Evolutionary conservation across 2,113 vertebrate species (phyloP), one percentile per base, ranked within the genome.

Genomic region (Trematocara nigrifrons): DNA sequence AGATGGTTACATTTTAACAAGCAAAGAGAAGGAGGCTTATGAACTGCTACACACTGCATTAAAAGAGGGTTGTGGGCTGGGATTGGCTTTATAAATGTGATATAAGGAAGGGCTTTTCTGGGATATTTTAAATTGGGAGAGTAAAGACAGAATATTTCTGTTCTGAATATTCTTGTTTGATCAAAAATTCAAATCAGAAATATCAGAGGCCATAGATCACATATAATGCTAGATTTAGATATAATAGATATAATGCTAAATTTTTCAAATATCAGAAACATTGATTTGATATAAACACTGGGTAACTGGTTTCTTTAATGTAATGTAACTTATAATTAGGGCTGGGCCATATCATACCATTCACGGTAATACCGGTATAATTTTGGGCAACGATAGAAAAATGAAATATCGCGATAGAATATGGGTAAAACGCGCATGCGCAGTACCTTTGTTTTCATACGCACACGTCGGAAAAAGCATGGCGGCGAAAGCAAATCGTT

Each of bases 1-100:
- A 76, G 45, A 18, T 51, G 45, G 26, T 76, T 4, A 18, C 22
- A 49, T 76, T 74, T 31, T 18, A 51, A 49, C 42, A 31, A 31
- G 2, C 3, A 1, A 51, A 31, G 71, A 76, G 69, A 26, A 76
- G 15, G 9, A 76, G 1, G 26, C 22, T 47, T 51, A 71, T 6
- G 3, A 71, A 16, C 7, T 29, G 66, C 20, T 16, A 51, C 45
- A 51, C 26, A 11, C 11, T 31, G 69, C 69, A 47, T 29, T 74
- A 47, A 74, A 0, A 6, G 16, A 76, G 10, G 15, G 6, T 12
- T 76, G 15, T 18, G 47, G 10, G 26, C 10, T 49, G 16, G 13
- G 15, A 76, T 76, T 76, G 26, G 10, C 9, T 31, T 76, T 1
- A 2, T 76, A n/a, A 33, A 31, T 3, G 42, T 1, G 71, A 18